phyloP scores from a whole-genome alignment of 2,888 invertebrate genomes.

The Cryptocheilus praepositus region DNA sequence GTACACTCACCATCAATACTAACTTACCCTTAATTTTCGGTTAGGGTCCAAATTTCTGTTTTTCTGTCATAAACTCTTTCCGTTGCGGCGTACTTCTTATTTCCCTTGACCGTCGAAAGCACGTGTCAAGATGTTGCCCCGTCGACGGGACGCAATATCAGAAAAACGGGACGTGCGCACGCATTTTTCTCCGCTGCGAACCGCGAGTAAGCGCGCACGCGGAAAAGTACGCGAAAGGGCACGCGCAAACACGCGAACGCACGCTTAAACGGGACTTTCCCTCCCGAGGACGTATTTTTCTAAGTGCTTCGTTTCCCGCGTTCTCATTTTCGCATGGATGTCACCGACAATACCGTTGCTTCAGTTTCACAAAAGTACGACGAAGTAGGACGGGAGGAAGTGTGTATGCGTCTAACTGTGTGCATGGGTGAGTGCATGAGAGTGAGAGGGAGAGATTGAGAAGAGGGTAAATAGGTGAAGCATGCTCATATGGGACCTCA shows the following conservation, averaged over 20 bases:
- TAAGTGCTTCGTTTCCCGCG: conserved; percentile 44
- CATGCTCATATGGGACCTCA: conserved; percentile 30
- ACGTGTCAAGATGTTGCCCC: too few relatives aligned
- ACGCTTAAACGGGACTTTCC: conserved; percentile 5
- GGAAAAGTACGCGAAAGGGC: not conserved
- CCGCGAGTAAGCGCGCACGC: too few relatives aligned
- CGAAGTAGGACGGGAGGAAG: too few relatives aligned
- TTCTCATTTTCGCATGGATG: conserved; percentile 38
- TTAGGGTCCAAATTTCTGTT: too few relatives aligned
- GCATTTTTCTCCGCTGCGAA: too few relatives aligned
- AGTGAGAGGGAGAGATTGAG: not conserved
- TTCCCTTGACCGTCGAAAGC: too few relatives aligned
- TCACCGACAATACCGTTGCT: conserved; percentile 42
- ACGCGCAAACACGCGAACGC: conserved; percentile 21
- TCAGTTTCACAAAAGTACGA: conserved; percentile 14
- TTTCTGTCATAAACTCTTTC: too few relatives aligned
- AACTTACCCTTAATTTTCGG: too few relatives aligned
- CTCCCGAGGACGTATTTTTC: conserved; percentile 48
- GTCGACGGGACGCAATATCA: too few relatives aligned
- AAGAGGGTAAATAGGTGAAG: conserved; percentile 4
- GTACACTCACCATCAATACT: too few relatives aligned
- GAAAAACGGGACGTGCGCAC: too few relatives aligned
- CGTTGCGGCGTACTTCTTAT: too few relatives aligned
- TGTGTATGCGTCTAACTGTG: not conserved
- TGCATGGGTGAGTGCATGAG: not conserved